phyloP scores from a whole-genome alignment of 1,140 invertebrate species.

The Drosophila paulistorum region DNA sequence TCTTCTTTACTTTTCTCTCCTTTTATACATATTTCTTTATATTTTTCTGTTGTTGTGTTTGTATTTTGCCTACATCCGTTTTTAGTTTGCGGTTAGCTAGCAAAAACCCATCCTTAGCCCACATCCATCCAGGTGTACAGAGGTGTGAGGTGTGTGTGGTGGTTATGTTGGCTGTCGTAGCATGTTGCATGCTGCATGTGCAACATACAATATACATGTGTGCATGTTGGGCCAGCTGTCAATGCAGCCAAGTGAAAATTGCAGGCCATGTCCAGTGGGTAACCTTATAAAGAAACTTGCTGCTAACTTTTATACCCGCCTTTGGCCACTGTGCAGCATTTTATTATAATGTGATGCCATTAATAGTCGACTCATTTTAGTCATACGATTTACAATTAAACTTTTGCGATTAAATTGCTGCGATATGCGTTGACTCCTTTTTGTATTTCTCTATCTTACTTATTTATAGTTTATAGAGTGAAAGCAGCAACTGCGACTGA shows the following conservation, averaged over 20 bases:
- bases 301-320: conserved; percentile 45
- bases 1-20: conserved; percentile 9
- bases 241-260: conserved; percentile 74
- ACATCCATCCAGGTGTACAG: conserved; percentile 11
- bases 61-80: conserved; percentile 57
- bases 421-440: conserved; percentile 61
- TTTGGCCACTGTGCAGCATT: conserved; percentile 65
- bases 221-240: conserved; percentile 64
- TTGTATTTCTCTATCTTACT: conserved; percentile 43
- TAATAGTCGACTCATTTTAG: conserved; percentile 39
- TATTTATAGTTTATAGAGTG: conserved; percentile 66
- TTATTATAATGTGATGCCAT: conserved; percentile 71
- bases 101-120: conserved; percentile 28
- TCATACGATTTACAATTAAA: conserved; percentile 75
- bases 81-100: conserved; percentile 54
- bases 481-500: conserved; percentile 43
- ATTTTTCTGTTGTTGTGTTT: conserved; percentile 17
- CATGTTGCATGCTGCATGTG: conserved; percentile 29
- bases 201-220: neutral
- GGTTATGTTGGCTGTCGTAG: neutral
- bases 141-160: neutral
- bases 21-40: neutral
- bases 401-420: conserved; percentile 70
- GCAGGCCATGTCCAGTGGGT: conserved; percentile 57
- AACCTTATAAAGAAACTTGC: conserved; percentile 68